A percentile compares a stretch with the other conserved stretches of the same genome.
These are phyloP conservation scores for Anoncus sp. DNA, from an alignment of 2,888 invertebrate species.

Conservation along the genomic window DNA sequence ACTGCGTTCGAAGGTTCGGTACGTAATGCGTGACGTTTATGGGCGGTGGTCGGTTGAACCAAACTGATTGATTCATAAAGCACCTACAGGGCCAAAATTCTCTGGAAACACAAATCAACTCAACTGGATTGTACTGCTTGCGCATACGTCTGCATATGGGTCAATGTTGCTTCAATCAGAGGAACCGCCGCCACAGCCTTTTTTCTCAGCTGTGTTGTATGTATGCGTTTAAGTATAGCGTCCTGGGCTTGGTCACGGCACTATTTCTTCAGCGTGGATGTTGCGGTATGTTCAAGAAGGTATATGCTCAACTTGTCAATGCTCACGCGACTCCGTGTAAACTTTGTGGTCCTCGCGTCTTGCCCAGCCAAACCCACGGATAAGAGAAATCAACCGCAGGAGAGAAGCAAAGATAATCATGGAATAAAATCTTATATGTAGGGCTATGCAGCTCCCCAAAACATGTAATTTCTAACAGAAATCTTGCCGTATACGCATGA, in stretches of 20 bases:
- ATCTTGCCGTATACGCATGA: background rate
- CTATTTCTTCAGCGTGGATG: background rate
- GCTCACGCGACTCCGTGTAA: slow-evolving; percentile 6
- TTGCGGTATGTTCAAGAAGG: slow-evolving; percentile 55
- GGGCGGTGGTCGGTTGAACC: slow-evolving; percentile 70
- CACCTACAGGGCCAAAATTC: slow-evolving; percentile 70
- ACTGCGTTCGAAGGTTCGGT: slow-evolving; percentile 64
- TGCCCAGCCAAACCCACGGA: background rate
- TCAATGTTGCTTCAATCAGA: slow-evolving; percentile 19
- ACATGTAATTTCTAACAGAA: background rate
- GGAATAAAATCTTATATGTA: slow-evolving; percentile 7
- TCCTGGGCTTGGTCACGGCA: background rate
- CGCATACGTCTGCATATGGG: slow-evolving; percentile 6
- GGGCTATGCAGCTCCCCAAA: background rate
- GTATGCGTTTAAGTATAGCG: background rate
- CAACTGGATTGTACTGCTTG: slow-evolving; percentile 65
- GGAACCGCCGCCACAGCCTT: background rate
- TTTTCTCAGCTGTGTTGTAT: background rate
- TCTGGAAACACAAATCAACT: slow-evolving; percentile 77
- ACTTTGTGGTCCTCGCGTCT: slow-evolving; percentile 12
- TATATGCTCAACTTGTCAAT: slow-evolving; percentile 10
- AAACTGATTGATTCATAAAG: slow-evolving; percentile 78
- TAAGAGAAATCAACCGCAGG: background rate
- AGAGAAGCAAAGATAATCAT: slow-evolving; percentile 2
- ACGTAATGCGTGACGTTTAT: slow-evolving; percentile 77